Evolutionary conservation across 2,888 invertebrate species (phyloP).

Genomic region (Tachina fera): DNA sequence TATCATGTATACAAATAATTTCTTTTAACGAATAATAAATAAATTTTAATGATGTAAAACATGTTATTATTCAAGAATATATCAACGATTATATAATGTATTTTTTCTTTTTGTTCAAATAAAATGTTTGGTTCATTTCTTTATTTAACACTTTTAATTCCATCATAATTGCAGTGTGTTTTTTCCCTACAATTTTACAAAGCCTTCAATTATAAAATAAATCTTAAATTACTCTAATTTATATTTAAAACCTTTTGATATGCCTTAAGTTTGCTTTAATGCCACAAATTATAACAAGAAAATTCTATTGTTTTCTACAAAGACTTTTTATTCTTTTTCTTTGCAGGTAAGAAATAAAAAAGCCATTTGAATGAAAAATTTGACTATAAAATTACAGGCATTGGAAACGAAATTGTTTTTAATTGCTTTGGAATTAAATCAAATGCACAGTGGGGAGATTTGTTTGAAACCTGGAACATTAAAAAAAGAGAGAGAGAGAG

Average conservation of each 20-base stretch:
- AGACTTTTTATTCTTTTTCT: conserved; percentile 38
- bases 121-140: too few species aligned
- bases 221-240: conserved; percentile 6
- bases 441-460: not conserved
- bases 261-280: not conserved
- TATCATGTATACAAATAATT: too few species aligned
- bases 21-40: too few species aligned
- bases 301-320: not conserved
- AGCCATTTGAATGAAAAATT: not conserved
- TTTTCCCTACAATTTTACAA: not conserved
- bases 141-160: not conserved
- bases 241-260: conserved; percentile 12
- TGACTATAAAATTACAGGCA: conserved; percentile 26
- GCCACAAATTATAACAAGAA: not conserved
- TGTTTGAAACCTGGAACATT: not conserved
- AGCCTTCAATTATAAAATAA: not conserved
- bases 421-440: conserved; percentile 69
- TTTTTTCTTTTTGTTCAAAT: too few species aligned
- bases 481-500: too few species aligned
- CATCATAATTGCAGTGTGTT: not conserved
- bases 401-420: conserved; percentile 48
- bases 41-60: too few species aligned
- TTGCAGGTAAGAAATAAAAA: conserved; percentile 64
- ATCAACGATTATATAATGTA: too few species aligned
- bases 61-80: too few species aligned